These are phyloP conservation scores for Helostoma temminkii DNA, from an alignment of 2,797 vertebrate genomes.

Conservation along the genomic window DNA sequence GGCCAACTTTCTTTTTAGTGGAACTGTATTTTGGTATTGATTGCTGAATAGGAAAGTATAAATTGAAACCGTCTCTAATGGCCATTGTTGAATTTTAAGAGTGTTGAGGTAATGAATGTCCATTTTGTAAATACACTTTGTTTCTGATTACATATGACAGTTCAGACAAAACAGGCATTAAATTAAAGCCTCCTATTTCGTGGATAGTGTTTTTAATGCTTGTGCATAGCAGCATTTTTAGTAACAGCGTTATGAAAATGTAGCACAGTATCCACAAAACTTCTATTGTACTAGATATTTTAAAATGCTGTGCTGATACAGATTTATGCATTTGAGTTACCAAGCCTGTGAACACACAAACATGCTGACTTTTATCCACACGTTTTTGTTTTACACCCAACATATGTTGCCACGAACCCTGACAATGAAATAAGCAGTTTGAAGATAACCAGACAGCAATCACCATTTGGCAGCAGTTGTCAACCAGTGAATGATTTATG, in stretches of 20 bases:
- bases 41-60: conserved; percentile 29
- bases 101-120: conserved; percentile 20
- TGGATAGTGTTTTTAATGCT: background rate
- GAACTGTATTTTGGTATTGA: conserved; percentile 24
- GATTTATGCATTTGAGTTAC: conserved; percentile 32
- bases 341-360: conserved; percentile 24
- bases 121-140: conserved; percentile 10
- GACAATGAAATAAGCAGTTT: conserved; percentile 72
- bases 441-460: conserved; percentile 79
- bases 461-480: no score
- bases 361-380: conserved; percentile 49
- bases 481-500: conserved; percentile 78
- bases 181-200: conserved; percentile 11
- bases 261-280: background rate
- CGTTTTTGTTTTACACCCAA: conserved; percentile 29
- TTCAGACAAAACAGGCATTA: conserved; percentile 22
- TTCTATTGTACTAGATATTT: background rate
- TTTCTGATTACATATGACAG: conserved; percentile 38
- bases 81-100: conserved; percentile 27
- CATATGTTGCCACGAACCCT: conserved; percentile 63
- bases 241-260: background rate
- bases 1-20: conserved; percentile 33
- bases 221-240: background rate
- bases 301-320: background rate
- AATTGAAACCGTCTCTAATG: conserved; percentile 20